phyloP scores from a whole-genome alignment of 2,113 vertebrate species.

The Mugil cephalus region DNA sequence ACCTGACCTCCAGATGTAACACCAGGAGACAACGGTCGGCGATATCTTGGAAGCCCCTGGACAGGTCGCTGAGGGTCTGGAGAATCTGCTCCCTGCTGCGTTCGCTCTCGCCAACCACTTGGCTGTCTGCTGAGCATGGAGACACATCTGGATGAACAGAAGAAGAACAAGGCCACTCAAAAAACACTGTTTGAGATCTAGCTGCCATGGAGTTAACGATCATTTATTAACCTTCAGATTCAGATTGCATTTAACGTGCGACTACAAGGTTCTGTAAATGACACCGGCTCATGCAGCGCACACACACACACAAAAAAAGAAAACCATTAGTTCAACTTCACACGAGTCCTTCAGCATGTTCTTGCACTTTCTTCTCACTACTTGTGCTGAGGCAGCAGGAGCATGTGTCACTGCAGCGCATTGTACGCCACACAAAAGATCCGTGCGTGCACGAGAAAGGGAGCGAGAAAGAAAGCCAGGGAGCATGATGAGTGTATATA shows the following conservation, averaged over 20 bases:
- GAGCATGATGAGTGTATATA: slow-evolving; percentile 78
- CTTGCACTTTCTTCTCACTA: slow-evolving; percentile 59
- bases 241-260: too few species aligned
- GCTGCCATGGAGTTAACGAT: too few species aligned
- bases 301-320: slow-evolving; percentile 6
- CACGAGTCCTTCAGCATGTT: slow-evolving; percentile 65
- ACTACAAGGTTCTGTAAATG: slow-evolving; percentile 28
- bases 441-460: slow-evolving; percentile 23
- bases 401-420: slow-evolving; percentile 65
- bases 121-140: slow-evolving; percentile 87
- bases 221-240: too few species aligned
- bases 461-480: slow-evolving; percentile 35
- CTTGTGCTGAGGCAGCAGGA: slow-evolving; percentile 76
- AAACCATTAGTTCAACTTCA: slow-evolving; percentile 47
- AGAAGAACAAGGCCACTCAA: too few species aligned
- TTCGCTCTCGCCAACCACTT: slow-evolving; percentile 84
- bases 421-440: slow-evolving; percentile 66
- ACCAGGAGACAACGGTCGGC: slow-evolving; percentile 95
- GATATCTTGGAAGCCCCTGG: slow-evolving; percentile 95
- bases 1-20: slow-evolving; percentile 98
- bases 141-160: slow-evolving; percentile 81
- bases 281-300: neutral
- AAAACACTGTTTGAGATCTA: too few species aligned
- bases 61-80: slow-evolving; percentile 92
- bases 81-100: slow-evolving; percentile 94